Evolutionary conservation across 2,888 invertebrate species (phyloP).

Genomic region (Drosophila koepferae): DNA sequence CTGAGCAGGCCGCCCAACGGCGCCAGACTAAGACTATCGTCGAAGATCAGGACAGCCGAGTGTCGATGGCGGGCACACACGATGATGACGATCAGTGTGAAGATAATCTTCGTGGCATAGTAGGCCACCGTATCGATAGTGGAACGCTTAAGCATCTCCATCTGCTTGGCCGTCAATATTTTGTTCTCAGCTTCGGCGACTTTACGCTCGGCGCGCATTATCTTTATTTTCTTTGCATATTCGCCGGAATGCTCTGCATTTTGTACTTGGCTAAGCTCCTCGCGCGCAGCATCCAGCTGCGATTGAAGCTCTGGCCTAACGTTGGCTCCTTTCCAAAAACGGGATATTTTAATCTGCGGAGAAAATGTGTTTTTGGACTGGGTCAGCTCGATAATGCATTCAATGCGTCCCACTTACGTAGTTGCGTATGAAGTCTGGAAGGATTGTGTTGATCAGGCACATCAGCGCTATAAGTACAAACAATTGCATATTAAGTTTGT

Average conservation of each 20-base stretch:
- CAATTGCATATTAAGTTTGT: conserved; percentile 53
- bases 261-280: conserved; percentile 63
- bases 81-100: conserved; percentile 82
- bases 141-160: conserved; percentile 61
- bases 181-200: conserved; percentile 60
- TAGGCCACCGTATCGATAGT: conserved; percentile 72
- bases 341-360: conserved; percentile 66
- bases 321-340: conserved; percentile 47
- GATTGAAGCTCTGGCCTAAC: conserved; percentile 32
- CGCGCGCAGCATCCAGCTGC: conserved; percentile 63
- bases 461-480: conserved; percentile 59
- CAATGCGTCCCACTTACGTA: conserved; percentile 49
- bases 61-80: conserved; percentile 85
- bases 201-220: conserved; percentile 81
- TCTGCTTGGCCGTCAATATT: conserved; percentile 53
- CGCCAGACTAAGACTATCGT: conserved; percentile 84
- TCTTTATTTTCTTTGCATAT: conserved; percentile 74
- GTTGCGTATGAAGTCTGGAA: conserved; percentile 65
- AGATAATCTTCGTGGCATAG: conserved; percentile 84
- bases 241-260: conserved; percentile 68
- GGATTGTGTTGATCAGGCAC: conserved; percentile 66
- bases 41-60: conserved; percentile 85
- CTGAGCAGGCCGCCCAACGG: conserved; percentile 86
- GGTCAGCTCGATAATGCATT: background rate
- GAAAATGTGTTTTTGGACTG: background rate